These are phyloP conservation scores for Baccha elongata DNA, from an alignment of 2,888 invertebrate species.

Conservation along the genomic window DNA sequence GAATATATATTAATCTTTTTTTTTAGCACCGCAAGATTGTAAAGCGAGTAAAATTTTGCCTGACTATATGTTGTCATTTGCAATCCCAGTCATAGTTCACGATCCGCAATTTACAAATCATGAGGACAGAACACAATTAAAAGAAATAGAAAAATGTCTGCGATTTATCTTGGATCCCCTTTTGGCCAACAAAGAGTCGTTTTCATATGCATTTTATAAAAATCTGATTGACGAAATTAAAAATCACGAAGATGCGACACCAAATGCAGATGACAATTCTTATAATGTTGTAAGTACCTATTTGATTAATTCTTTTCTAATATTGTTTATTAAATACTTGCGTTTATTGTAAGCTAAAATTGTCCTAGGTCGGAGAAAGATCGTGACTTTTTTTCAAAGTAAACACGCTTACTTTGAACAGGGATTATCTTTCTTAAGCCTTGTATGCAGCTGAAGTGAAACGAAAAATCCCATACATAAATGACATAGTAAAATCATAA, in stretches of 20 bases:
- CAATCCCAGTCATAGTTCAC: conserved; percentile 97
- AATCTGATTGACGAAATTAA: conserved; percentile 97
- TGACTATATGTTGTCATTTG: conserved; percentile 98
- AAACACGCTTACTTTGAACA: too few relatives aligned
- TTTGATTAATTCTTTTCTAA: too few relatives aligned
- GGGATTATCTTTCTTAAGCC: too few relatives aligned
- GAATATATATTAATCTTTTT: background rate
- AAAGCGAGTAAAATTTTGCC: conserved; percentile 95
- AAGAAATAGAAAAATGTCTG: conserved; percentile 91
- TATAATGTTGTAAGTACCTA: conserved; percentile 93
- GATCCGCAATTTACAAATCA: conserved; percentile 91
- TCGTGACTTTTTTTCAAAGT: too few relatives aligned
- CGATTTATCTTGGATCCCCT: conserved; percentile 98
- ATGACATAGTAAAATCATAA: too few relatives aligned
- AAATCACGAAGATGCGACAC: conserved; percentile 92
- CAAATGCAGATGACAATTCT: conserved; percentile 91
- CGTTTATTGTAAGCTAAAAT: too few relatives aligned
- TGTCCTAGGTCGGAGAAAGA: too few relatives aligned
- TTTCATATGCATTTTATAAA: conserved; percentile 97
- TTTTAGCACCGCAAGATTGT: conserved; percentile 76
- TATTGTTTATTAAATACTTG: too few relatives aligned
- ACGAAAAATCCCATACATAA: too few relatives aligned
- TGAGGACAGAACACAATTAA: conserved; percentile 89
- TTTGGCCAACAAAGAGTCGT: conserved; percentile 95
- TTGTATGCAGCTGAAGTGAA: too few relatives aligned